These are phyloP conservation scores for Phenganax stokvisi DNA, from an alignment of 92 coral and sea anemone genomes.

Conservation along the genomic window DNA sequence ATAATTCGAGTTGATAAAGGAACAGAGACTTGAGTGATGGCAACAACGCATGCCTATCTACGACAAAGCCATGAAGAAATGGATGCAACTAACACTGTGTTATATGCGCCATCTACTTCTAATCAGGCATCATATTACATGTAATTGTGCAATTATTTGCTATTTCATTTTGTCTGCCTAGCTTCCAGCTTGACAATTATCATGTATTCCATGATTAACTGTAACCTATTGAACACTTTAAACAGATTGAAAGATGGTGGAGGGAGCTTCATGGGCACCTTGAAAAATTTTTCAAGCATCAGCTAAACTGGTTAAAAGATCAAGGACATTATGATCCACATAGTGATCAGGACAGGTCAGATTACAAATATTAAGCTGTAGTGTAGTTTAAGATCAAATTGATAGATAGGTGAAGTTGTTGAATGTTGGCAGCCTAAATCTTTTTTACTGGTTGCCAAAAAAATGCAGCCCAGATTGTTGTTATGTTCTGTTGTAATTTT, in stretches of 20 bases:
- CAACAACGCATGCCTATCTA: constrained; percentile 36
- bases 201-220: background rate
- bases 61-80: constrained; percentile 42
- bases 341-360: background rate
- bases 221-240: no score
- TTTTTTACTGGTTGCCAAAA: no score
- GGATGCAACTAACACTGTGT: constrained; percentile 21
- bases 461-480: no score
- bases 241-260: constrained; percentile 11
- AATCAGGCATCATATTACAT: background rate
- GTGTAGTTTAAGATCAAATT: no score
- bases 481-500: no score
- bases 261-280: constrained; percentile 26
- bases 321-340: constrained; percentile 25
- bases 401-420: no score
- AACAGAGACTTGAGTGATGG: constrained; percentile 2
- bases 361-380: no score
- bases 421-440: no score
- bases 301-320: constrained; percentile 17
- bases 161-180: background rate
- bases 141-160: background rate
- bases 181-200: background rate
- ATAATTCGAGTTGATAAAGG: constrained; percentile 35
- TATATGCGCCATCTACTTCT: background rate
- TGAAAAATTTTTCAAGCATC: constrained; percentile 23